Evolutionary conservation across 2,113 vertebrate genomes (phyloP).

Genomic region (Thamnophis sirtalis): DNA sequence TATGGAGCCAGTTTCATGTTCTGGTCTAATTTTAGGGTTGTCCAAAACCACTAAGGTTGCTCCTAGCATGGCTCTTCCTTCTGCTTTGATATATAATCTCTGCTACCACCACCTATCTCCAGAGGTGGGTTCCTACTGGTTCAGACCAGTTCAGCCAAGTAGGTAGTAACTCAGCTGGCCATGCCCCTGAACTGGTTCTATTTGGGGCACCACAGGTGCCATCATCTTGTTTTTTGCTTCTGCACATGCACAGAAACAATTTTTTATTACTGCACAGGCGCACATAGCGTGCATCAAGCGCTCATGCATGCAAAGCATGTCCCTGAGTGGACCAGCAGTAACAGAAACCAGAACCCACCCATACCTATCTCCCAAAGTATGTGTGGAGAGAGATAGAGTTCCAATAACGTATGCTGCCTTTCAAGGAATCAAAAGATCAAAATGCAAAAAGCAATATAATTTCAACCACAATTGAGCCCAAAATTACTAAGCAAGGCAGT

Average conservation of each 20-base stretch:
- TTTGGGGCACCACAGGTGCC: too few species aligned
- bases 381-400: background rate
- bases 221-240: too few species aligned
- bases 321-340: too few species aligned
- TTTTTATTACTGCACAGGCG: too few species aligned
- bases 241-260: too few species aligned
- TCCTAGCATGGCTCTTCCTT: background rate
- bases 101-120: background rate
- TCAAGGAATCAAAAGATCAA: background rate
- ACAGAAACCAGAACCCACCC: too few species aligned
- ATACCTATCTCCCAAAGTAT: background rate
- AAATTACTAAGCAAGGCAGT: background rate
- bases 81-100: background rate
- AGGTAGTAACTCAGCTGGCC: too few species aligned
- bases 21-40: background rate
- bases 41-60: background rate
- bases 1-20: background rate
- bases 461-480: background rate
- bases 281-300: too few species aligned
- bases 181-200: too few species aligned
- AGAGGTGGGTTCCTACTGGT: too few species aligned
- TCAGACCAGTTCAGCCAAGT: too few species aligned
- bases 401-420: background rate
- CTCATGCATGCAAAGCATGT: too few species aligned
- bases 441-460: background rate